Conservation (phyloP, 2,797 vertebrate genomes). For the Tauraco hartlaubi region DNA sequence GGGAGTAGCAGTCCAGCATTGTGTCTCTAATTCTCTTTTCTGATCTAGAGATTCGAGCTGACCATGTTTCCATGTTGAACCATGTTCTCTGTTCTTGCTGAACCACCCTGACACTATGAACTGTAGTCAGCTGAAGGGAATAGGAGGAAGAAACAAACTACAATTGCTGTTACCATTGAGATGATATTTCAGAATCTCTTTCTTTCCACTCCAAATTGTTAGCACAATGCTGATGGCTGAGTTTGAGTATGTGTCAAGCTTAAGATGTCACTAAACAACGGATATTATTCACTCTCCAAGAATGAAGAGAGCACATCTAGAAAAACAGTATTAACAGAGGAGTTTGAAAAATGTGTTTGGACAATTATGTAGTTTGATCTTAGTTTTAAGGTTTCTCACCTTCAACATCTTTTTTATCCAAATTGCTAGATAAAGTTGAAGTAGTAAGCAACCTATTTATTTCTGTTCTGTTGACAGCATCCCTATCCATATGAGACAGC, state of each 20-base stretch:
- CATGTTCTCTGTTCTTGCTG: background rate
- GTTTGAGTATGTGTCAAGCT: background rate
- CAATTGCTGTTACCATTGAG: fast-evolving
- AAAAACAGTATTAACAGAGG: background rate
- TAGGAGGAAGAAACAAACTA: background rate
- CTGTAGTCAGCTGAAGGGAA: background rate
- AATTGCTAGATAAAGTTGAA: background rate
- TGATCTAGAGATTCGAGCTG: background rate
- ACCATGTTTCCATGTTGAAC: background rate
- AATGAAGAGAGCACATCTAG: background rate
- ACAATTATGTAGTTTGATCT: background rate
- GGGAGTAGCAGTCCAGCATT: background rate
- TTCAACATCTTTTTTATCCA: background rate
- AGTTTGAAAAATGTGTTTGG: background rate
- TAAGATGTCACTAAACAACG: background rate
- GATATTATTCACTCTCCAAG: background rate
- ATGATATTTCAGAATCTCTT: background rate
- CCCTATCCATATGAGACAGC: background rate
- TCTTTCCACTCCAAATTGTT: background rate
- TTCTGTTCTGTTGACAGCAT: background rate
- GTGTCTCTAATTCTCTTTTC: background rate
- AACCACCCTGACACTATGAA: background rate
- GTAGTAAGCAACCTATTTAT: background rate
- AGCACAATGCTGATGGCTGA: background rate
- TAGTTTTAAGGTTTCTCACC: background rate